Evolutionary conservation across 2,797 vertebrate species (phyloP).

Genomic region (Rallus crepitans): DNA sequence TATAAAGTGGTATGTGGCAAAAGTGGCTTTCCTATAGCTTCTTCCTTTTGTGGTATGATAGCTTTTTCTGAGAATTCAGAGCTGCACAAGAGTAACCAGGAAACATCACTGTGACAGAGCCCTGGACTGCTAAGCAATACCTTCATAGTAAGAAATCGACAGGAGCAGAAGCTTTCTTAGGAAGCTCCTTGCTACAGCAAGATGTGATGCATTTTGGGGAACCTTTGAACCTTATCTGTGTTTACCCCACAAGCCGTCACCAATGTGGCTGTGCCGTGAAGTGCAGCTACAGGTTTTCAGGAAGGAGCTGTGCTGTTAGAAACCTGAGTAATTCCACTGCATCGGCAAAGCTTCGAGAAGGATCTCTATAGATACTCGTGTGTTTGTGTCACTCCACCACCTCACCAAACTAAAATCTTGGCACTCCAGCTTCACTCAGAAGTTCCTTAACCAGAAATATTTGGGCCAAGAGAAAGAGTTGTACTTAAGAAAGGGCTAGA

Average conservation of each 20-base stretch:
- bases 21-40: not conserved
- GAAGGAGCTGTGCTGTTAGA: not conserved
- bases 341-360: not conserved
- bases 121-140: not conserved
- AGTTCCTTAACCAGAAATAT: not conserved
- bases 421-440: not conserved
- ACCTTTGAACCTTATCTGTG: not conserved
- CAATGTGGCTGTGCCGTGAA: fast-evolving
- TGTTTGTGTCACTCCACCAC: not conserved
- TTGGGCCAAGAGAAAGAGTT: not conserved
- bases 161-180: not conserved
- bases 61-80: not conserved
- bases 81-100: not conserved
- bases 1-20: not conserved
- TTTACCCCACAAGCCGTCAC: not conserved
- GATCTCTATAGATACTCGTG: not conserved
- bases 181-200: not conserved
- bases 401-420: not conserved
- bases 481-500: not conserved
- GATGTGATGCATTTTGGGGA: not conserved
- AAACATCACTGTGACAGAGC: not conserved
- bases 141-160: not conserved
- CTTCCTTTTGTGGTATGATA: not conserved
- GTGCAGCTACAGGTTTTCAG: not conserved
- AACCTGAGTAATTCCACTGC: not conserved